Base-by-base conservation (phyloP, 35 echinoderm and acorn worm species). In the Apostichopus parvimensis region DNA sequence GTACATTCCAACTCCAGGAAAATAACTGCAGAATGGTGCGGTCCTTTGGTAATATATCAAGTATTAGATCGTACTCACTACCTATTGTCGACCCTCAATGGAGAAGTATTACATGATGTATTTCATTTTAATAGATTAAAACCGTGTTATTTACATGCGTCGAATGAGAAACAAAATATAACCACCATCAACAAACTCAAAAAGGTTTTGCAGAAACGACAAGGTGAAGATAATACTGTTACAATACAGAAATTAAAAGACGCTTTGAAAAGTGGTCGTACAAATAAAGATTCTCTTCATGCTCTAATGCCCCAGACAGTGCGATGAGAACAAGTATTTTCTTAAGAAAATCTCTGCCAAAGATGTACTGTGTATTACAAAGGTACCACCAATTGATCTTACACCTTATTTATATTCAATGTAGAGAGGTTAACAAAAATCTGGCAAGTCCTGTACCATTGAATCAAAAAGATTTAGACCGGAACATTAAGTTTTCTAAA, bases 1-100 rank as follows among this genome's bases (percentile, higher is more conserved):
- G 55, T 94, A 15, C 66, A 60, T 53, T 61, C 93, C 4, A 94
- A 91, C 84, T 94, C 93, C 34, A 23, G 79, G 14, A 90, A 94
- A 91, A 90, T 94, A 2, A 80, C 55, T 5, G 92, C 92, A 54
- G 92, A 89, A 56, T 93, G 92, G 93, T 64, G 56, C 55, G 93
- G 87, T 77, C 93, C 92, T 85, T 14, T 76, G 57, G 88, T 91
- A n/a, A 78, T 93, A 5, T 25, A 90, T 89, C 53, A 93, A 90
- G 56, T 93, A 4, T 56, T 88, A 7, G 84, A 93, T 79, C 14
- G 75, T 22, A 93, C 83, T 57, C 82, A 89, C 60, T 85, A 93
- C 55, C 83, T 93, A 52, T 79, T 93, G 54, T 57, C 60, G 14
- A 87, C 92, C 6, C 56, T 85, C 10, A 34, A 93, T 6, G 90